Evolutionary conservation across 2,888 invertebrate genomes (phyloP).

Genomic region (Hylaea fasciaria): DNA sequence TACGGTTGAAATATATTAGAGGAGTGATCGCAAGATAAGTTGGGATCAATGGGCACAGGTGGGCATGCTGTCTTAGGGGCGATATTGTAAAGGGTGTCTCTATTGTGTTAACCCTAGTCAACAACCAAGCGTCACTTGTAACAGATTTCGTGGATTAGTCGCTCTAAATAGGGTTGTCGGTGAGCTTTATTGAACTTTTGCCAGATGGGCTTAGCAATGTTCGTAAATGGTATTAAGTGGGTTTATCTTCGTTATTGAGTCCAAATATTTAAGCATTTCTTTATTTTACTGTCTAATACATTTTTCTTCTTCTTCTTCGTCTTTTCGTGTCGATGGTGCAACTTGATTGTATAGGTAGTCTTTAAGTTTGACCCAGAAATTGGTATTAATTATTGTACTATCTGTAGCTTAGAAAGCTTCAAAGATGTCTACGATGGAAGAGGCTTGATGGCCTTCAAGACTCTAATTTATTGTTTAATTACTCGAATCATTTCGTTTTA

Average conservation of each 20-base stretch:
- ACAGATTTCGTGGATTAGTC: conserved; percentile 60
- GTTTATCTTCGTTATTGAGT: conserved; percentile 1
- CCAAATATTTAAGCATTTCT: too few relatives aligned
- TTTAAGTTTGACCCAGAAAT: too few relatives aligned
- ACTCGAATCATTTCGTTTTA: too few relatives aligned
- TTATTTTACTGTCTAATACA: too few relatives aligned
- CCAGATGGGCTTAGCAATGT: conserved; percentile 30
- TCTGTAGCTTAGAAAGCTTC: too few relatives aligned
- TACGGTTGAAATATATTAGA: not conserved
- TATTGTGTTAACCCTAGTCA: conserved; percentile 37
- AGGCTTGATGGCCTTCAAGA: too few relatives aligned
- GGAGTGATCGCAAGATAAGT: conserved; percentile 29
- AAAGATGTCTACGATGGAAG: too few relatives aligned
- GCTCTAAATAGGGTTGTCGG: conserved; percentile 32
- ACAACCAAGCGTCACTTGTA: conserved; percentile 54
- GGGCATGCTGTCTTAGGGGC: conserved; percentile 38
- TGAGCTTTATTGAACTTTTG: conserved; percentile 26
- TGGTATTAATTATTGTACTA: too few relatives aligned
- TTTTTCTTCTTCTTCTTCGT: too few relatives aligned
- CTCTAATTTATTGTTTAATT: too few relatives aligned
- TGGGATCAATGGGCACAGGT: conserved; percentile 42
- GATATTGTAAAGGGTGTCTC: conserved; percentile 39
- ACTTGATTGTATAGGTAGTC: too few relatives aligned
- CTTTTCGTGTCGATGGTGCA: too few relatives aligned
- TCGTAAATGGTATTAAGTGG: conserved; percentile 18